Conservation (phyloP, 2,797 vertebrate genomes). For the Mormyrops boulengeri region DNA sequence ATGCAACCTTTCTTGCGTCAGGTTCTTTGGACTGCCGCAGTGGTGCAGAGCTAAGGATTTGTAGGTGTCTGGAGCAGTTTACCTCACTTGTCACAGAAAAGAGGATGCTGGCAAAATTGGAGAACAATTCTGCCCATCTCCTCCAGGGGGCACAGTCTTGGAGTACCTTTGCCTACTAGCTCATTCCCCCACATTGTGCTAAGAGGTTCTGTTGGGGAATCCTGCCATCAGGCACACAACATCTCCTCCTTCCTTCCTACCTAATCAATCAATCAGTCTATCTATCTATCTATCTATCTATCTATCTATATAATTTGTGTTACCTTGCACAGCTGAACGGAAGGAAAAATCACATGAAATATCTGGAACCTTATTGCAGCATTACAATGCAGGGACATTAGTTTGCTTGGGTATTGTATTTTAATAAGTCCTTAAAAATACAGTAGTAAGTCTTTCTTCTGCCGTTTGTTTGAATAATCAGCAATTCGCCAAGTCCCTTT, state of each 20-base stretch:
- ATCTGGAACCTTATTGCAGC: not conserved
- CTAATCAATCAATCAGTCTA: not conserved
- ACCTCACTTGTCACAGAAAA: not conserved
- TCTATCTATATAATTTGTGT: not conserved
- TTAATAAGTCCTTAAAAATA: slow-evolving; percentile 7
- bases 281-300: not conserved
- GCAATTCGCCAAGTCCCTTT: not conserved
- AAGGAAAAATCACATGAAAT: not conserved
- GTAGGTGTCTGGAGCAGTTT: not conserved
- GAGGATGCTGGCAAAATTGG: not conserved
- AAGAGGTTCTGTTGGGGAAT: not conserved
- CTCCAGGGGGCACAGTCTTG: not conserved
- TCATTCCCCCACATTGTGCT: not conserved
- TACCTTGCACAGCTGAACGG: not conserved
- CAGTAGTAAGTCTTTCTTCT: slow-evolving; percentile 4
- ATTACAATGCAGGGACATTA: not conserved
- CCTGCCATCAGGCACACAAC: not conserved
- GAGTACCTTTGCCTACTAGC: not conserved
- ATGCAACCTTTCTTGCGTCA: not conserved
- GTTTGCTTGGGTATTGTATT: not conserved
- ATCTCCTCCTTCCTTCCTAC: not conserved
- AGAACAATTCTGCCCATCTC: not conserved
- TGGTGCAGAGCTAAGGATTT: not conserved
- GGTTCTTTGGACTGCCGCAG: not conserved
- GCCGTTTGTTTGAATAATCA: slow-evolving; percentile 12